Base-by-base conservation (phyloP, 2,113 vertebrate genomes). In the Polypterus bichir region DNA sequence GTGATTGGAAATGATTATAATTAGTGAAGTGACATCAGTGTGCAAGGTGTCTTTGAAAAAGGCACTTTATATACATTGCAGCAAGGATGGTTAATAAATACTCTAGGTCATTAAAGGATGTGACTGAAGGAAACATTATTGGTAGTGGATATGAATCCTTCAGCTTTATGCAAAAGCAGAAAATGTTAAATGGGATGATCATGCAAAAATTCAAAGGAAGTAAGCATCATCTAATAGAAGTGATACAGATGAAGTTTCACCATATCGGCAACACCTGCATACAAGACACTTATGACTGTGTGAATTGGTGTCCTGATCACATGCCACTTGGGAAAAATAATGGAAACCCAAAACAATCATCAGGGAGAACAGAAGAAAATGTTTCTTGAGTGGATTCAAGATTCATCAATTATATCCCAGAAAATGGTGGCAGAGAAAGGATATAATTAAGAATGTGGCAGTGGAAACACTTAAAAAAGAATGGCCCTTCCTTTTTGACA, bases 331-430 rank as follows among this genome's bases (percentile, higher is more conserved):
- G 53, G 4, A 62, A 57, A 67, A 69, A 59, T 62, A 3, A 3
- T 48, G 46, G 63, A 65, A 48, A 57, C 44, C 59, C 61, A 69
- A 60, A 69, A 69, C 53, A 27, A 9, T 53, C 48, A 8, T 62
- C 62, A 70, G 53, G 65, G 62, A 46, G 59, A 70, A 51, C 51
- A 64, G 53, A 70, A 65, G 69, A 51, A 67, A 27, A 70, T 62
- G 62, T 46, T 58, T 55, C 56, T 55, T 54, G 47, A 59, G n/a
- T 61, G 46, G 58, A 55, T 56, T 56, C 56, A 48, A 6, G 56
- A 60, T 52, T 44, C 9, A 3, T 54, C 61, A 64, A 46, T 9
- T 59, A 57, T 63, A 65, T 11, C 49, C 10, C 61, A 60, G 6
- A 62, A 59, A 57, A 65, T 69, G 58, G 27, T 47, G n/a, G 48